These are phyloP conservation scores for Halocynthia roretzi DNA, from an alignment of 23 tunicate genomes.

Conservation along the genomic window DNA sequence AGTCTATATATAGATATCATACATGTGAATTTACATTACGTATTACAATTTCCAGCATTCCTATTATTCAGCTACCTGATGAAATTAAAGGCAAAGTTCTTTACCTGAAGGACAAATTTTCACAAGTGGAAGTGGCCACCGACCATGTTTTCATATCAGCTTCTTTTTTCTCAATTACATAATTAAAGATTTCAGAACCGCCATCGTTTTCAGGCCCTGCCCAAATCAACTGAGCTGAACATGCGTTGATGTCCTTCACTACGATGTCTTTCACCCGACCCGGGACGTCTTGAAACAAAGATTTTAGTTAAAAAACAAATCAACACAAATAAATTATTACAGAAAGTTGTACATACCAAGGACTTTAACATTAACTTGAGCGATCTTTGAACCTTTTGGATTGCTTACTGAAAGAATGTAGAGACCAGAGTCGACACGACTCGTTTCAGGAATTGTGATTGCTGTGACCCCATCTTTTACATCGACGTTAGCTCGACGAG, in stretches of 20 bases:
- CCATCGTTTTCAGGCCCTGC: conserved; percentile 73
- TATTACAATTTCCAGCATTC: not conserved
- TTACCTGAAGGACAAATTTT: conserved; percentile 15
- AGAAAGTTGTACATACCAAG: conserved; percentile 13
- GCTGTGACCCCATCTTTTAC: conserved; percentile 28
- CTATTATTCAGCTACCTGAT: not conserved
- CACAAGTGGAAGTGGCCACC: conserved; percentile 27
- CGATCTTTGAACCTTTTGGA: conserved; percentile 50
- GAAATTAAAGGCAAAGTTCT: not conserved
- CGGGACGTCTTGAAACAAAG: conserved; percentile 35
- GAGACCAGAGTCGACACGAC: conserved; percentile 74
- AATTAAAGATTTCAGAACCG: conserved; percentile 67
- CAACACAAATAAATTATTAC: not conserved
- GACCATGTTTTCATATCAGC: conserved; percentile 92
- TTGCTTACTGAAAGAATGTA: conserved; percentile 62
- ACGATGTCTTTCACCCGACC: conserved; percentile 51
- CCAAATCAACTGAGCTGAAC: conserved; percentile 69
- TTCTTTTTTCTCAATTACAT: conserved; percentile 75
- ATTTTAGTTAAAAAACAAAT: not conserved
- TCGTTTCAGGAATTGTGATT: conserved; percentile 25
- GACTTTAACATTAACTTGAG: conserved; percentile 63
- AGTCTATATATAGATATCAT: not conserved
- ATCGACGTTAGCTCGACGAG: conserved; percentile 77
- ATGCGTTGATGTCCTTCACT: conserved; percentile 59
- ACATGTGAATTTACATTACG: not conserved